Evolutionary conservation across 2,888 invertebrate species (phyloP).

Genomic region (Melanchra persicariae): DNA sequence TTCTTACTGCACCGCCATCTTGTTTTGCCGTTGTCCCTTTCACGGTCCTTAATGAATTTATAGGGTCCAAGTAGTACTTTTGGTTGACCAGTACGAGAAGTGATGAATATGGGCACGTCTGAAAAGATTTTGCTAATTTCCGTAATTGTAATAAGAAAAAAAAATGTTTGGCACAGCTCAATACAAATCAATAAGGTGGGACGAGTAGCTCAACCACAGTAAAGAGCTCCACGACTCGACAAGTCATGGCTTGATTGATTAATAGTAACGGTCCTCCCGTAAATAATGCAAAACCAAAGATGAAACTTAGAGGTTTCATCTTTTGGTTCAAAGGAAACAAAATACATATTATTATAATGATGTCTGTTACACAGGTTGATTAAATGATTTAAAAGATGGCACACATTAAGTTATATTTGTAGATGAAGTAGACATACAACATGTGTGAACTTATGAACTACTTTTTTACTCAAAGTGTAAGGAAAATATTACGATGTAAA

Average conservation of each 20-base stretch:
- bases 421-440: background rate
- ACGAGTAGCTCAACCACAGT: background rate
- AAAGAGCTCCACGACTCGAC: background rate
- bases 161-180: background rate
- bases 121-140: constrained; percentile 2
- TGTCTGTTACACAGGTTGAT: too few relatives aligned
- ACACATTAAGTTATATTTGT: constrained; percentile 9
- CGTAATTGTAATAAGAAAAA: background rate
- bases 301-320: background rate
- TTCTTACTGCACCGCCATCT: constrained; percentile 67
- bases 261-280: background rate
- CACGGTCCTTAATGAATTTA: constrained; percentile 28
- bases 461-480: background rate
- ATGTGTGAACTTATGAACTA: background rate
- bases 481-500: background rate
- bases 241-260: background rate
- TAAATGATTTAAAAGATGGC: background rate
- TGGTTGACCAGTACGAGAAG: constrained; percentile 13
- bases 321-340: too few relatives aligned
- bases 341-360: too few relatives aligned
- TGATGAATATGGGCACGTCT: constrained; percentile 26
- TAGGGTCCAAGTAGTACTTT: constrained; percentile 30
- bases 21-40: constrained; percentile 41
- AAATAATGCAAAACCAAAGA: background rate
- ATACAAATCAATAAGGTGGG: background rate